A percentile compares a stretch with the other conserved stretches of the same genome.
Conservation (phyloP, 1,140 invertebrate species). For the Macrobrachium nipponense region DNA sequence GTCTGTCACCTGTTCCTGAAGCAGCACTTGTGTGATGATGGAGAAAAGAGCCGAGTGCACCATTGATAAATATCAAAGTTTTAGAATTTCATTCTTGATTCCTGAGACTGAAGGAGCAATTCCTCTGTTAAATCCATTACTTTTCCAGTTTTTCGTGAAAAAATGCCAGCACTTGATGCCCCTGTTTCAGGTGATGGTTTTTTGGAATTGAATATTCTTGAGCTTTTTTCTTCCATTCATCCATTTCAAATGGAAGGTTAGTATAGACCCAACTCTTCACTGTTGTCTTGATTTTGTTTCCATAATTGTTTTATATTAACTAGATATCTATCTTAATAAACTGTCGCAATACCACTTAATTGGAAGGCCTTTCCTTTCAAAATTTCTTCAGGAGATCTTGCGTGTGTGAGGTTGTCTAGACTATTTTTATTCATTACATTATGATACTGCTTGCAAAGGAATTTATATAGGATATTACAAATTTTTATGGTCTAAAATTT, state of each 20-base stretch:
- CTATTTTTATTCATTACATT: neutral
- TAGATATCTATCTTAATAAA: too few relatives aligned
- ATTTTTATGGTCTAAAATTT: slow-evolving; percentile 1
- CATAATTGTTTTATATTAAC: neutral
- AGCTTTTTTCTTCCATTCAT: neutral
- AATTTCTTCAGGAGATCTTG: neutral
- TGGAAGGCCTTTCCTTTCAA: too few relatives aligned
- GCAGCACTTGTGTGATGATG: neutral
- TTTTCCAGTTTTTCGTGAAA: too few relatives aligned
- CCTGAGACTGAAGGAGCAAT: too few relatives aligned
- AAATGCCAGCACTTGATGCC: neutral
- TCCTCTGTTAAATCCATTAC: too few relatives aligned
- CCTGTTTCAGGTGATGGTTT: neutral
- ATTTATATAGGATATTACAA: neutral
- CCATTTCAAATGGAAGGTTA: slow-evolving; percentile 3
- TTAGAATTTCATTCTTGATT: too few relatives aligned
- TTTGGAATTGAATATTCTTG: neutral
- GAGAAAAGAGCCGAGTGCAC: neutral
- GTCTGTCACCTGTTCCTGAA: neutral
- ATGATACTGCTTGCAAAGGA: too few relatives aligned
- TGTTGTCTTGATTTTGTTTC: neutral
- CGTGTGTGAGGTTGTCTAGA: neutral
- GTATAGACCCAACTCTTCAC: neutral
- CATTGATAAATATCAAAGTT: too few relatives aligned
- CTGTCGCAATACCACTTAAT: too few relatives aligned